Conservation (phyloP, 2,888 invertebrate genomes). For the Gryllus longicercus region DNA sequence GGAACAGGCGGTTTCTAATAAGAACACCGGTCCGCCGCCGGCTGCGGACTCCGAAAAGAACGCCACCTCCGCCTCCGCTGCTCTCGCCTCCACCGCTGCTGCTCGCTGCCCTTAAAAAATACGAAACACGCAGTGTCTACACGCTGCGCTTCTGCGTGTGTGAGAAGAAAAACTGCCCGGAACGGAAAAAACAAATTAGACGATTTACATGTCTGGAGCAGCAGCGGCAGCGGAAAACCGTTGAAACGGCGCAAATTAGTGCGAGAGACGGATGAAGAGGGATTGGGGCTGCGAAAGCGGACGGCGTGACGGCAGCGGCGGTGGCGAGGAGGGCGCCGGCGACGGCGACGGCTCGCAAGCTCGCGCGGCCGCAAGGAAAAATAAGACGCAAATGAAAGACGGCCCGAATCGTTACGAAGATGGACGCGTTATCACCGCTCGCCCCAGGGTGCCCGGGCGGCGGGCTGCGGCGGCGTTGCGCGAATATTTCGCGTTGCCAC, state of each 20-base stretch:
- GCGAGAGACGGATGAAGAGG: constrained; percentile 6
- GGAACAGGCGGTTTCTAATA: background rate
- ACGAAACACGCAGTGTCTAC: constrained; percentile 9
- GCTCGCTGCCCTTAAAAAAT: background rate
- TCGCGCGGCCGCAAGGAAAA: background rate
- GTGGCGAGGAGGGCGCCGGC: background rate
- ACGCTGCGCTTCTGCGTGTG: background rate
- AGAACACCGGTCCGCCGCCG: background rate
- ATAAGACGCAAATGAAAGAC: constrained; percentile 8
- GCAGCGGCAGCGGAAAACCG: constrained; percentile 17
- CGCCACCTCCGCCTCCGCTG: background rate
- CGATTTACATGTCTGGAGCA: constrained; percentile 17
- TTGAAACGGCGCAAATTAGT: constrained; percentile 11
- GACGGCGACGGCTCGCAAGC: too few species aligned
- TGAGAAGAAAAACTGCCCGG: constrained; percentile 17
- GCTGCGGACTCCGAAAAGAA: background rate
- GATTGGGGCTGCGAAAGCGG: background rate
- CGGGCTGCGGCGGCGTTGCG: background rate
- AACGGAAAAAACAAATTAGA: constrained; percentile 8
- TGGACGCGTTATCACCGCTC: constrained; percentile 17
- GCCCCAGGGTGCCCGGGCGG: background rate
- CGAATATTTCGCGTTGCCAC: constrained; percentile 3
- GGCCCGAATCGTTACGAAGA: constrained; percentile 9
- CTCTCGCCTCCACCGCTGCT: background rate
- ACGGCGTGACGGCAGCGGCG: background rate